Percentiles rank a stretch among this genome's conserved stretches.
phyloP scores from a whole-genome alignment of 2,888 invertebrate species.

The Calameuta filiformis region DNA sequence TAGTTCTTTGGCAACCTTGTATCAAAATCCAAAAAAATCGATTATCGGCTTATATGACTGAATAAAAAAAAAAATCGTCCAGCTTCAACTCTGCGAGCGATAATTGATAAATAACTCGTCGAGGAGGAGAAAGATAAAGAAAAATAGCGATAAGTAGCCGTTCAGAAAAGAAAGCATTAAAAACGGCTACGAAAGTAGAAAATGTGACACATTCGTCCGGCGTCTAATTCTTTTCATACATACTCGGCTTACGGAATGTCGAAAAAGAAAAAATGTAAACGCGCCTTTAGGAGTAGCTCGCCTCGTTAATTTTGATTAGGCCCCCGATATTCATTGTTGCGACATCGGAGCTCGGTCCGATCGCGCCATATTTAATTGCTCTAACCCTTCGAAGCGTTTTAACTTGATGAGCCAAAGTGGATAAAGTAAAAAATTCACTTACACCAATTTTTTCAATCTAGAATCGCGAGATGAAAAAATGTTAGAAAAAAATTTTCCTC shows the following conservation, averaged over 20 bases:
- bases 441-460: too few species aligned
- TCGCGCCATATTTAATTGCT: neutral
- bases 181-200: neutral
- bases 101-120: neutral
- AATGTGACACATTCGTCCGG: neutral
- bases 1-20: neutral
- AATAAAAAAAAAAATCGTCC: neutral
- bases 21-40: neutral
- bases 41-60: neutral
- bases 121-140: neutral
- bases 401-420: neutral
- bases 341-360: neutral
- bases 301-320: constrained; percentile 34
- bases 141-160: neutral
- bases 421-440: neutral
- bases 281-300: neutral
- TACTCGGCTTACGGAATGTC: neutral
- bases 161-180: neutral
- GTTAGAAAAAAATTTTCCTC: neutral
- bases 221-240: neutral
- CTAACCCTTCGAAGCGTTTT: neutral
- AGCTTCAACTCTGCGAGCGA: neutral
- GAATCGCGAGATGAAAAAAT: neutral
- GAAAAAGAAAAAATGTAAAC: neutral
- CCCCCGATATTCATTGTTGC: constrained; percentile 30